Conservation (phyloP, 30 jellyfish, hydroid and myxozoan species). For the Pelagia noctiluca region DNA sequence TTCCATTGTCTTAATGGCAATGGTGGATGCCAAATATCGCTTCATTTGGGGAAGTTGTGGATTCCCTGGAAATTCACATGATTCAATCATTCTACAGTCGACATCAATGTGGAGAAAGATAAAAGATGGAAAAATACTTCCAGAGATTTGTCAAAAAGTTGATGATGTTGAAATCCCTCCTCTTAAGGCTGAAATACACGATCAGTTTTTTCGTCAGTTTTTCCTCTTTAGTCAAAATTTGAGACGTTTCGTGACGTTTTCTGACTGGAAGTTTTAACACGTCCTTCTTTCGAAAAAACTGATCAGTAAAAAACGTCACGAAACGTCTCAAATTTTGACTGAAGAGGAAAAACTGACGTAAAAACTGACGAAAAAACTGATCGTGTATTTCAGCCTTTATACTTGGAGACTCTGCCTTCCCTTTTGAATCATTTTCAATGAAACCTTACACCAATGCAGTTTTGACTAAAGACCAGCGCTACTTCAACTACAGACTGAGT, state of each 20-base stretch:
- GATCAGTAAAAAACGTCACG: too few relatives aligned
- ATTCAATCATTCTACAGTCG: constrained; percentile 69
- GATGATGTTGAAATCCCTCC: constrained; percentile 57
- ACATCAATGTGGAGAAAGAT: constrained; percentile 69
- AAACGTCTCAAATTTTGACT: too few relatives aligned
- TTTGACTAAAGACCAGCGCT: constrained; percentile 54
- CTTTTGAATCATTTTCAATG: constrained; percentile 39
- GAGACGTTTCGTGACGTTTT: too few relatives aligned
- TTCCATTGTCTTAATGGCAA: constrained; percentile 75
- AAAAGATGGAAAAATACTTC: constrained; percentile 49
- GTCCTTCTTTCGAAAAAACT: too few relatives aligned
- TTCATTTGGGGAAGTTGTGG: constrained; percentile 87
- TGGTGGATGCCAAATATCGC: constrained; percentile 75
- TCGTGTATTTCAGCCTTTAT: too few relatives aligned
- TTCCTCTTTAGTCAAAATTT: too few relatives aligned
- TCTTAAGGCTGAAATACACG: too few relatives aligned
- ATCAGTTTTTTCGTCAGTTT: too few relatives aligned
- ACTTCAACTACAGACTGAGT: constrained; percentile 84
- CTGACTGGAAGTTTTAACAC: too few relatives aligned
- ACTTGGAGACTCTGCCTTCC: constrained; percentile 84
- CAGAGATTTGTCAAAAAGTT: constrained; percentile 26
- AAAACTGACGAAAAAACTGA: too few relatives aligned
- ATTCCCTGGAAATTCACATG: constrained; percentile 80
- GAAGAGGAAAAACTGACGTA: too few relatives aligned
- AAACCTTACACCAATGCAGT: constrained; percentile 85